A percentile compares a stretch with the other conserved stretches of the same genome.
Evolutionary conservation across 2,797 vertebrate species (phyloP).

Genomic region (Corythornis leucogaster): DNA sequence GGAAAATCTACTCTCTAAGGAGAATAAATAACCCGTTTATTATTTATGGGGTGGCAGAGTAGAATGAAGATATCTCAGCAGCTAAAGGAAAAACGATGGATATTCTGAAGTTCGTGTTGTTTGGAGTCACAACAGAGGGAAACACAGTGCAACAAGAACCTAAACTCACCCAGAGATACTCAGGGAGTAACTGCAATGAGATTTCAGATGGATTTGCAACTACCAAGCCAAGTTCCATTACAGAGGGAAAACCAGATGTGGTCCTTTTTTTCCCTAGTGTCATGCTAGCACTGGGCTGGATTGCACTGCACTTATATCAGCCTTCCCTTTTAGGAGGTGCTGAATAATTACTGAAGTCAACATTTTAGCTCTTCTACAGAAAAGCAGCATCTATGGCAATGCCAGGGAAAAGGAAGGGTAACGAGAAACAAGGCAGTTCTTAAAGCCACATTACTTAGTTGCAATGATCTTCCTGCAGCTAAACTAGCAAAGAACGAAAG

Average conservation of each 20-base stretch:
- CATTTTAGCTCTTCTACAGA: not conserved
- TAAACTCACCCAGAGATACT: accelerated
- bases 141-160: not conserved
- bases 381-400: not conserved
- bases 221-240: not conserved
- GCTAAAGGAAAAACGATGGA: not conserved
- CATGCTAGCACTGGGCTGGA: not conserved
- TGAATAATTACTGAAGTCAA: not conserved
- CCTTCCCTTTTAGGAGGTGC: not conserved
- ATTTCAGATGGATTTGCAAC: not conserved
- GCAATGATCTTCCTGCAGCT: not conserved
- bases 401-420: not conserved
- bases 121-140: not conserved
- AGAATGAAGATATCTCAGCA: not conserved
- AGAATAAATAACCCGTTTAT: slow-evolving; percentile 12
- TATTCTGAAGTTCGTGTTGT: not conserved
- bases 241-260: not conserved
- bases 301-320: not conserved
- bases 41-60: slow-evolving; percentile 35
- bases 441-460: not conserved
- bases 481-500: not conserved
- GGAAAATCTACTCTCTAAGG: slow-evolving; percentile 24
- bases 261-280: not conserved
- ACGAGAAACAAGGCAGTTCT: not conserved
- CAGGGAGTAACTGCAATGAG: not conserved